These are phyloP conservation scores for Chauna torquata DNA, from an alignment of 2,113 vertebrate genomes.

Conservation along the genomic window DNA sequence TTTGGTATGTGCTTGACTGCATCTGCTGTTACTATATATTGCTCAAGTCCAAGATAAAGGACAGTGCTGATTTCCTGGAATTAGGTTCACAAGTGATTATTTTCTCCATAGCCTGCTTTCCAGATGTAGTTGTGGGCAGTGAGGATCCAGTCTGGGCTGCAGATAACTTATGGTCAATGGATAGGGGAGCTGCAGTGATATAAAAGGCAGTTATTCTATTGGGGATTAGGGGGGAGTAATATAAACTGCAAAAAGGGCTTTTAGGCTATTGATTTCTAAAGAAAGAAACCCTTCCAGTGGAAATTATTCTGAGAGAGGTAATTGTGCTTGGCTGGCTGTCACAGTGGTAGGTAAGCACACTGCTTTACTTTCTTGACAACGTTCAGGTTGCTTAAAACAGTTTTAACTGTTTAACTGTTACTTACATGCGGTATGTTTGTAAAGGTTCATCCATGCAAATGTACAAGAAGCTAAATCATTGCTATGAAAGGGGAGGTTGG, in stretches of 20 bases:
- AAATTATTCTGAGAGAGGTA: not conserved
- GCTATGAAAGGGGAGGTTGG: not conserved
- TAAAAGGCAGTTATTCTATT: not conserved
- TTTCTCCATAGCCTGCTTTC: not conserved
- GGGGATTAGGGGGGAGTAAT: not conserved
- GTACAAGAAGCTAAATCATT: not conserved
- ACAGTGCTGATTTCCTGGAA: not conserved
- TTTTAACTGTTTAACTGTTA: not conserved
- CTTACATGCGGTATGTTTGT: fast-evolving
- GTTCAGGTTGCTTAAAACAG: not conserved
- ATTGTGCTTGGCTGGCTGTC: not conserved
- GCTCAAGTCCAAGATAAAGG: not conserved
- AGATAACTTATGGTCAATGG: not conserved
- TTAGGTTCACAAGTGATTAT: not conserved
- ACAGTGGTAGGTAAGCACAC: not conserved
- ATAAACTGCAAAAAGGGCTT: not conserved
- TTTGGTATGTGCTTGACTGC: not conserved
- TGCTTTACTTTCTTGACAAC: not conserved
- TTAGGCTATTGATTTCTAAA: not conserved
- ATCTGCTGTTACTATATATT: not conserved
- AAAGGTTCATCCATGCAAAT: not conserved
- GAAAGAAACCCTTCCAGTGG: not conserved
- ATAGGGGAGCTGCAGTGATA: not conserved
- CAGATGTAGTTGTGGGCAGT: not conserved
- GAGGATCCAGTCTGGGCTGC: not conserved